A percentile compares a stretch with the other conserved stretches of the same genome.
These are phyloP conservation scores for Lithobates sylvaticus DNA, from an alignment of 2,797 vertebrate genomes.

Conservation along the genomic window DNA sequence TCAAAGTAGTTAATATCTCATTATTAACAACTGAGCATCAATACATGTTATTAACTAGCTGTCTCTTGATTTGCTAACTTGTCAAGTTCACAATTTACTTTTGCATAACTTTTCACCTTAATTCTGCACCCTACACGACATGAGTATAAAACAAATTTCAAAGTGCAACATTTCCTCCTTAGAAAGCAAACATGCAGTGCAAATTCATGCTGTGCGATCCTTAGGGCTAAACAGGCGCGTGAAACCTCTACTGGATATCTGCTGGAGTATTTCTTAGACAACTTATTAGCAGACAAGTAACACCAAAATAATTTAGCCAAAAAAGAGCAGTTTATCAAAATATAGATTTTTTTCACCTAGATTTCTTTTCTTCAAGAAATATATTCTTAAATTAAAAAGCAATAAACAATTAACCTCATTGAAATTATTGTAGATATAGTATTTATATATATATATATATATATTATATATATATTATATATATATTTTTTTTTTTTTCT, in stretches of 20 bases:
- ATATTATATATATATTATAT: no score
- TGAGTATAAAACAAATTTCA: slow-evolving; percentile 73
- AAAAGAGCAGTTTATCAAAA: slow-evolving; percentile 62
- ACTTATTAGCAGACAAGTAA: slow-evolving; percentile 65
- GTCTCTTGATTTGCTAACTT: slow-evolving; percentile 73
- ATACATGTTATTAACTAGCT: slow-evolving; percentile 72
- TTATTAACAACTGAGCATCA: slow-evolving; percentile 70
- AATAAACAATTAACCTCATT: no score
- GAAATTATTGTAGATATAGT: no score
- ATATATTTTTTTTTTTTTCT: no score
- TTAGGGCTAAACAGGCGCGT: slow-evolving; percentile 72
- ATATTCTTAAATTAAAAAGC: no score
- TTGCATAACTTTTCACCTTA: slow-evolving; percentile 81
- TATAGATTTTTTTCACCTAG: slow-evolving; percentile 48
- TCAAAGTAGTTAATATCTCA: slow-evolving; percentile 64
- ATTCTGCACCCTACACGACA: slow-evolving; percentile 69
- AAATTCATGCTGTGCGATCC: slow-evolving; percentile 76
- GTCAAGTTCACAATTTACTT: slow-evolving; percentile 78
- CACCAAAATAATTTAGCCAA: slow-evolving; percentile 68
- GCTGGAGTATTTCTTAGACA: slow-evolving; percentile 67
- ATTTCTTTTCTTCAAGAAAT: not conserved
- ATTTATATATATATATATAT: no score
- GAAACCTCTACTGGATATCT: slow-evolving; percentile 69
- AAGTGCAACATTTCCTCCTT: slow-evolving; percentile 68
- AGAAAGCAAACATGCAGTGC: slow-evolving; percentile 71